Base-by-base conservation (phyloP, 1,140 invertebrate genomes). In the Musca domestica region DNA sequence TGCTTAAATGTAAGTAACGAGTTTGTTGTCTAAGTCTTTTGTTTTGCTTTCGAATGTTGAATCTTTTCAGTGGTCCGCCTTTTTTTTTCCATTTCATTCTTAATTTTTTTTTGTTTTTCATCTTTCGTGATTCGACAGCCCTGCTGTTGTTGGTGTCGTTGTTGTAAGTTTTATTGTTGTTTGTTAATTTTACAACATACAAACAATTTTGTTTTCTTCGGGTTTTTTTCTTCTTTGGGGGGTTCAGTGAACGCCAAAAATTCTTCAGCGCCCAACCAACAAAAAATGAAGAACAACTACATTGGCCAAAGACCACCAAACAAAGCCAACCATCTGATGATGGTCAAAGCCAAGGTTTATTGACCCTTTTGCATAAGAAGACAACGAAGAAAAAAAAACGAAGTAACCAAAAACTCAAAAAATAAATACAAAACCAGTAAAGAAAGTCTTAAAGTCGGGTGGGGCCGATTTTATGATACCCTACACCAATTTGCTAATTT, bases 1-100 rank as follows among this genome's bases (percentile, higher is more conserved):
- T 41, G 34, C 2, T 5, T 41, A 41, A 41, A 10, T 41, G 34
- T 5, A 41, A 20, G 27, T 41, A 34, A 49, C 68, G 49, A 66
- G 68, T 69, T 66, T 34, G 64, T 69, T 56, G 51, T 54, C 66
- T 69, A 61, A 66, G 68, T 69, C 64, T 69, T 69, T 69, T 69
- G 68, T 66, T 66, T 64, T 64, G 5, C 34, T 61, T 61, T 3
- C 4, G 2, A 41, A 41, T 10, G n/a, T n/a, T n/a, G 6, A 41
- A 41, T 41, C 34, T 41, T n/a, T n/a, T n/a, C 10, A 41, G 34
- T 41, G 34, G 34, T 5, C 34, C 34, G 34, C 34, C 34, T 41
- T 41, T 41, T 41, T 41, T 41, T n/a, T n/a, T n/a, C n/a, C n/a
- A n/a, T n/a, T n/a, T n/a, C n/a, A n/a, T n/a, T n/a, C n/a, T n/a